phyloP scores from a whole-genome alignment of 1,140 invertebrate genomes.

The Pseudomyrmex sp. region DNA sequence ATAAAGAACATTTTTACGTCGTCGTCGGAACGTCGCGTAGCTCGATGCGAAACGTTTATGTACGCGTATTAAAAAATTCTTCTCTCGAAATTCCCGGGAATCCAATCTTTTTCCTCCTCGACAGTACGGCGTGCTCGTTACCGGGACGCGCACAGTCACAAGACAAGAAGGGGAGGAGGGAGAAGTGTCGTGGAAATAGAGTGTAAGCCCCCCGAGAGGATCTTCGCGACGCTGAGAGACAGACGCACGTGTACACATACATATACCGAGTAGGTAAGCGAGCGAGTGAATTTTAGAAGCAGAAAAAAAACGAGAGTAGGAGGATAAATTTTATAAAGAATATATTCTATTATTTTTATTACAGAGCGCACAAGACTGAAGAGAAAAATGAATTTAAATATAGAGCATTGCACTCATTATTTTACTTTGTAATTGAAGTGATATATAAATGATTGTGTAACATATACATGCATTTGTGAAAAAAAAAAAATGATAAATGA shows the following conservation, averaged over 20 bases:
- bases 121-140: slow-evolving; percentile 64
- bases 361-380: no score
- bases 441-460: background rate
- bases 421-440: background rate
- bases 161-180: slow-evolving; percentile 33
- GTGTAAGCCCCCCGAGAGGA: slow-evolving; percentile 49
- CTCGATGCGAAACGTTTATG: slow-evolving; percentile 55
- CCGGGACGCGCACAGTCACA: slow-evolving; percentile 48
- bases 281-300: slow-evolving; percentile 21
- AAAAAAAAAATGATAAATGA: background rate
- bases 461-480: no score
- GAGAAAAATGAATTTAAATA: background rate
- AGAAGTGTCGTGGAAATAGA: slow-evolving; percentile 60
- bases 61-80: slow-evolving; percentile 75
- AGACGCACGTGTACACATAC: slow-evolving; percentile 14
- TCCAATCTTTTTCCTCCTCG: slow-evolving; percentile 69
- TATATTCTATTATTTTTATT: no score
- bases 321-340: slow-evolving; percentile 16
- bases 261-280: background rate
- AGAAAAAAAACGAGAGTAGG: slow-evolving; percentile 7
- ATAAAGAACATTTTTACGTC: slow-evolving; percentile 61
- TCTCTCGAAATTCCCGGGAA: slow-evolving; percentile 71
- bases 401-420: background rate
- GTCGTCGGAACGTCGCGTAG: slow-evolving; percentile 51
- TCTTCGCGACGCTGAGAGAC: slow-evolving; percentile 17